Conservation (phyloP, 1,140 invertebrate genomes). For the Campoletis sonorensis region DNA sequence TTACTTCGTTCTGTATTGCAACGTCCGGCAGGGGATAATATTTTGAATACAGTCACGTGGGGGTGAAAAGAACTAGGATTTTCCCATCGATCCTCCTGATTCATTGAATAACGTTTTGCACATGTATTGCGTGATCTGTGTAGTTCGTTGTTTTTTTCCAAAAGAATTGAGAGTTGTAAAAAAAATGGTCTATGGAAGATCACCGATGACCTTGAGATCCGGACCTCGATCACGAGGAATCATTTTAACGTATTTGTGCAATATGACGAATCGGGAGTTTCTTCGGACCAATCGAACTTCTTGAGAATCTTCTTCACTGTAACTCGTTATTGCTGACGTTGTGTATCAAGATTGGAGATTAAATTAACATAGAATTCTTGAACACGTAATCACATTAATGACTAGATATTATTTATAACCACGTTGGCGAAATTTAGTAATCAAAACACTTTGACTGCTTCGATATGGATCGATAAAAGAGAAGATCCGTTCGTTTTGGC, state of each 20-base stretch:
- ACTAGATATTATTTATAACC: neutral
- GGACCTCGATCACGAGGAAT: neutral
- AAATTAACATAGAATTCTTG: constrained; percentile 6
- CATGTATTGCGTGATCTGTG: neutral
- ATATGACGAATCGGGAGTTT: constrained; percentile 1
- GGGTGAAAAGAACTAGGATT: neutral
- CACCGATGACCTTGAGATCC: neutral
- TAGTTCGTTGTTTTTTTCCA: neutral
- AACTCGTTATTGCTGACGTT: neutral
- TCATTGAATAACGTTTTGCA: neutral
- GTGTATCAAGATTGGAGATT: neutral
- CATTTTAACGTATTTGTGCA: neutral
- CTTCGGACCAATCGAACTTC: neutral
- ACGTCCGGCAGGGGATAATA: neutral
- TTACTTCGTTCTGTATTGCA: neutral
- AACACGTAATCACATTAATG: neutral
- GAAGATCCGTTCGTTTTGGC: too few species aligned
- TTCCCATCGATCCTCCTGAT: constrained; percentile 22
- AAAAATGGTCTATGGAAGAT: neutral
- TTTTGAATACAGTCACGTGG: neutral
- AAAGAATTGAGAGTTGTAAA: neutral
- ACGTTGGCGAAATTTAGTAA: neutral
- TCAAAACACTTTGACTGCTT: too few species aligned
- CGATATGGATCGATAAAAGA: too few species aligned
- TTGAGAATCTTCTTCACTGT: neutral